A percentile compares a stretch with the other conserved stretches of the same genome.
Evolutionary conservation across 2,888 invertebrate species (phyloP).

Genomic region (Ptycholaimellus sp.): DNA sequence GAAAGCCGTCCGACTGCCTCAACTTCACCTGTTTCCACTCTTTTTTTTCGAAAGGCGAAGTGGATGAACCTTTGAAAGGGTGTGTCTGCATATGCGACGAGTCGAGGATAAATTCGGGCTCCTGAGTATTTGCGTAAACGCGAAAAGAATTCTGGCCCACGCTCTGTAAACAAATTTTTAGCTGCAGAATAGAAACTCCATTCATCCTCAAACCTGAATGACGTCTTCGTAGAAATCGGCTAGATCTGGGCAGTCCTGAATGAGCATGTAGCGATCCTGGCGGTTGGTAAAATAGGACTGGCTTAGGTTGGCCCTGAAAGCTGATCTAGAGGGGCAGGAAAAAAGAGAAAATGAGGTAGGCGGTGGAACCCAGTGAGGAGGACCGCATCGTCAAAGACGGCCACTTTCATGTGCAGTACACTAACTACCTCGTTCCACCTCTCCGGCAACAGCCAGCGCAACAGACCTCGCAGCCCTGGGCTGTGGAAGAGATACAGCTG

Average conservation of each 20-base stretch:
- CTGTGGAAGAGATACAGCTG: conserved; percentile 68
- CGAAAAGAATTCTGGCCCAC: too few relatives aligned
- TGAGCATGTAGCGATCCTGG: conserved; percentile 78
- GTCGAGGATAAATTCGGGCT: too few relatives aligned
- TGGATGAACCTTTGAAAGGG: too few relatives aligned
- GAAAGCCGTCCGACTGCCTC: too few relatives aligned
- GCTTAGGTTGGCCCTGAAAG: conserved; percentile 68
- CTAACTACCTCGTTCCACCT: conserved; percentile 79
- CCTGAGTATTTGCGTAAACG: too few relatives aligned
- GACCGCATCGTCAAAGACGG: conserved; percentile 73
- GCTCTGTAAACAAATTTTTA: too few relatives aligned
- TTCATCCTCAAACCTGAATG: conserved; percentile 27
- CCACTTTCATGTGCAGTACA: conserved; percentile 88
- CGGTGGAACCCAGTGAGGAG: conserved; percentile 74
- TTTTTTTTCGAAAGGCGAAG: too few relatives aligned
- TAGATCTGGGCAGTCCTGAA: conserved; percentile 48
- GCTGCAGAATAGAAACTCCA: too few relatives aligned
- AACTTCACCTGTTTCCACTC: too few relatives aligned
- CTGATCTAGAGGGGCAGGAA: conserved; percentile 7
- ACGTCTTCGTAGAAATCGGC: conserved; percentile 58
- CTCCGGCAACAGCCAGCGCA: conserved; percentile 53
- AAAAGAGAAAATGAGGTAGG: conserved; percentile 9
- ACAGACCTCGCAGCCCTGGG: conserved; percentile 55
- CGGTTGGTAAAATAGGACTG: conserved; percentile 87
- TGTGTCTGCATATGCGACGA: too few relatives aligned